Evolutionary conservation across 2,797 vertebrate genomes (phyloP).

Genomic region (Lepilemur ruficaudatus): DNA sequence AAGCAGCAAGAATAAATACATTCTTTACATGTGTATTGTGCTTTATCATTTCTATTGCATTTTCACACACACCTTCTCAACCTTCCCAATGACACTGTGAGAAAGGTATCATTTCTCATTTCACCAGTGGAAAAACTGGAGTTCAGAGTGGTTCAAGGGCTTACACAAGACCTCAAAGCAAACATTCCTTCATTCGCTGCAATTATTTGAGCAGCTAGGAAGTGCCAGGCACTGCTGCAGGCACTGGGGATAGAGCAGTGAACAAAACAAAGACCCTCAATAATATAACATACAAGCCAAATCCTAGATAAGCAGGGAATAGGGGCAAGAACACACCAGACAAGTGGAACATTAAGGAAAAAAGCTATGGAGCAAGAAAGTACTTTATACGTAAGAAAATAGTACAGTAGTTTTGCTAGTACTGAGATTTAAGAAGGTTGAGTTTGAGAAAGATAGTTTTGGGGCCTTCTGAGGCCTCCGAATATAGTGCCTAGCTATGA

Average conservation of each 20-base stretch:
- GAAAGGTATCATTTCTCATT: not conserved
- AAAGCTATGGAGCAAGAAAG: not conserved
- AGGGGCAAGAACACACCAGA: not conserved
- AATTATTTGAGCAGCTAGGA: not conserved
- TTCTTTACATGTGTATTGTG: not conserved
- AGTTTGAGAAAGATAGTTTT: not conserved
- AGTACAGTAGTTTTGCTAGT: not conserved
- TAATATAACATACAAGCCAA: not conserved
- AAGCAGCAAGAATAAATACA: not conserved
- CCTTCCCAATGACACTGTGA: not conserved
- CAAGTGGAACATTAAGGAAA: not conserved
- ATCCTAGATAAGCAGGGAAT: not conserved
- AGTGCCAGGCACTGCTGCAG: not conserved
- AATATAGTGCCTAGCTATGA: not conserved
- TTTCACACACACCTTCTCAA: conserved; percentile 20
- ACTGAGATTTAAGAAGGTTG: not conserved
- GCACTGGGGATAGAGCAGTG: not conserved
- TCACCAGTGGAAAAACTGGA: not conserved
- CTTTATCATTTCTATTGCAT: not conserved
- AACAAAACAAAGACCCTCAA: not conserved
- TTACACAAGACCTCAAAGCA: not conserved
- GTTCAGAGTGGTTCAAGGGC: not conserved
- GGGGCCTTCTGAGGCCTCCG: not conserved
- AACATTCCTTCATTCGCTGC: not conserved
- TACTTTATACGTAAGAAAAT: fast-evolving